These are phyloP conservation scores for Drosophila pachea DNA, from an alignment of 1,140 invertebrate species.

Conservation along the genomic window DNA sequence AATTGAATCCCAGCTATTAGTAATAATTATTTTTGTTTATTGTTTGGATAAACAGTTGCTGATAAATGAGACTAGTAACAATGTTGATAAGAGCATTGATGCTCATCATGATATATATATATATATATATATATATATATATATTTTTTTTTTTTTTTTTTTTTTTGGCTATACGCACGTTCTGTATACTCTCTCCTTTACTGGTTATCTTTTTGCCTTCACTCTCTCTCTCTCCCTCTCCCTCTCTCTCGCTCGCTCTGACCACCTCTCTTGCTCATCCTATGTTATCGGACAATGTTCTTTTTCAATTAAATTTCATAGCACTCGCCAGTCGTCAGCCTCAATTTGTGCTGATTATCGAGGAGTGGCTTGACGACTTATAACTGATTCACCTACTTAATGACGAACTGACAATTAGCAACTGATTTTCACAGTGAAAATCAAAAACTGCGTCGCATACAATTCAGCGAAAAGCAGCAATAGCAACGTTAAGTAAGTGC, in stretches of 20 bases:
- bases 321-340: constrained; percentile 31
- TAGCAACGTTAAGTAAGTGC: constrained; percentile 1
- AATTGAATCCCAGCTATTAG: neutral
- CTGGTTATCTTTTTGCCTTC: neutral
- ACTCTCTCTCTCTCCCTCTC: neutral
- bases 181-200: constrained; percentile 1
- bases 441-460: constrained; percentile 38
- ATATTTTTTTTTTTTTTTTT: too few species aligned
- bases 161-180: constrained; percentile 7
- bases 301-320: constrained; percentile 40
- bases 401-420: constrained; percentile 62
- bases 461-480: neutral
- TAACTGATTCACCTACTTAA: constrained; percentile 58
- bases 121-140: too few species aligned
- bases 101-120: constrained; percentile 8
- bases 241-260: neutral
- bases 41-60: constrained; percentile 6
- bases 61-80: constrained; percentile 9
- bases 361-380: constrained; percentile 35
- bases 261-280: neutral
- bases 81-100: constrained; percentile 16
- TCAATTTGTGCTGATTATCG: constrained; percentile 31
- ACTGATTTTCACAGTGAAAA: constrained; percentile 43
- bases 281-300: constrained; percentile 37
- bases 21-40: neutral